Conservation (phyloP, 2,888 invertebrate species). For the Synanthedon formicaeformis region DNA sequence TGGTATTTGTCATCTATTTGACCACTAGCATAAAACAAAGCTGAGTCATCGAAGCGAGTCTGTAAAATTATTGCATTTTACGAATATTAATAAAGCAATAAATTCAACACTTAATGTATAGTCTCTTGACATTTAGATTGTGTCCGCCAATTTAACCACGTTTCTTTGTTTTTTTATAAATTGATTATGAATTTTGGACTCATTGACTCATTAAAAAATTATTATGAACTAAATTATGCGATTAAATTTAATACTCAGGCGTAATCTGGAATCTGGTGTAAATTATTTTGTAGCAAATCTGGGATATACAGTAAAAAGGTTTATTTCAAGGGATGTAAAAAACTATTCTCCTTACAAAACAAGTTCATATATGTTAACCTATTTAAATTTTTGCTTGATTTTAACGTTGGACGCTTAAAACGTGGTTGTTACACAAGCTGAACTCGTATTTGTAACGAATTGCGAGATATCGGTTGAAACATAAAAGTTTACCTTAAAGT, state of each 20-base stretch:
- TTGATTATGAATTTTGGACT: background rate
- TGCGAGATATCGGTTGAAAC: background rate
- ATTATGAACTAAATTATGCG: background rate
- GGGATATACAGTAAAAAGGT: no score
- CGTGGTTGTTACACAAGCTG: background rate
- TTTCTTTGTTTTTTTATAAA: background rate
- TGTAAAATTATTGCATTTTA: conserved; percentile 39
- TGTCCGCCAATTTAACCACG: background rate
- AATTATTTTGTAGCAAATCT: no score
- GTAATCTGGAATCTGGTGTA: no score
- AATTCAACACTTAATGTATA: conserved; percentile 1
- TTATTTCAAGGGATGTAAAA: no score
- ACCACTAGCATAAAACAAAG: conserved; percentile 92
- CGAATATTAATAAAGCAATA: conserved; percentile 5
- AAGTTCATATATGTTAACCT: background rate
- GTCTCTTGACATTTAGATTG: background rate
- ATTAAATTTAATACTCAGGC: no score
- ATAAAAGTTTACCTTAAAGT: conserved; percentile 78
- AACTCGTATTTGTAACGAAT: background rate
- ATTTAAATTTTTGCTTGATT: background rate
- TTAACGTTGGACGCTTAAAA: background rate
- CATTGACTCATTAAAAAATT: background rate
- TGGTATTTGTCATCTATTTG: conserved; percentile 89
- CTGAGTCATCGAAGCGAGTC: conserved; percentile 92
- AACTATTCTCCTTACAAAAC: no score